Evolutionary conservation across 2,113 vertebrate species (phyloP), one percentile per base, ranked within the genome.

Genomic region (Ctenomys sociabilis): DNA sequence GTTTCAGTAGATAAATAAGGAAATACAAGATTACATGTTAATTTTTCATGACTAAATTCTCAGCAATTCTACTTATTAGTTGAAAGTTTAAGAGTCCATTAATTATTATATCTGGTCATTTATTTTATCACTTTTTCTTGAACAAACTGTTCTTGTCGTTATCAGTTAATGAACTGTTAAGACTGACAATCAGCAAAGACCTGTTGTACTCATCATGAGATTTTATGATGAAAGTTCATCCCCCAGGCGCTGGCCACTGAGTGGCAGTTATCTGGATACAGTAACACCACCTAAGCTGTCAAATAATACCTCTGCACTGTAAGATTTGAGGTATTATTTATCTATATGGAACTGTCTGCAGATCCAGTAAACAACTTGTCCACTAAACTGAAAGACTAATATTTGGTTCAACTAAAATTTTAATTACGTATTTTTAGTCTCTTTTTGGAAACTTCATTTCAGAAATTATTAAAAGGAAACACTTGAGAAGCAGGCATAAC

Each of bases 31-130:
- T 63, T 52, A 57, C n/a, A 35, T 57, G 7, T 57, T 0, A 2
- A 43, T 61, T 88, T 70, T 94, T 61, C n/a, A 8, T 59, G 72
- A 49, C 9, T 40, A 35, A 9, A 59, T n/a, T 45, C 75, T 87
- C 1, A 63, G 22, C 3, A 70, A 87, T 14, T 66, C 32, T 63
- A 0, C 12, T 75, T 95, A 17, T 66, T 16, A n/a, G 40, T 77
- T 73, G 43, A 91, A 91, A 26, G 6, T 30, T 6, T 86, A 43
- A 26, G 72, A 88, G 72, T 93, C 88, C 82, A 95, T 82, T 92
- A 66, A 81, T 72, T 95, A 66, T 8, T 85, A 75, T 28, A 75
- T 78, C 82, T 92, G 49, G 68, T 59, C 64, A 52, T 94, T 94
- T 91, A 75, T 32, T 83, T 72, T 37, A 66, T 83, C 26, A n/a